Conservation (phyloP, 2,113 vertebrate genomes). For the Fregata magnificens region DNA sequence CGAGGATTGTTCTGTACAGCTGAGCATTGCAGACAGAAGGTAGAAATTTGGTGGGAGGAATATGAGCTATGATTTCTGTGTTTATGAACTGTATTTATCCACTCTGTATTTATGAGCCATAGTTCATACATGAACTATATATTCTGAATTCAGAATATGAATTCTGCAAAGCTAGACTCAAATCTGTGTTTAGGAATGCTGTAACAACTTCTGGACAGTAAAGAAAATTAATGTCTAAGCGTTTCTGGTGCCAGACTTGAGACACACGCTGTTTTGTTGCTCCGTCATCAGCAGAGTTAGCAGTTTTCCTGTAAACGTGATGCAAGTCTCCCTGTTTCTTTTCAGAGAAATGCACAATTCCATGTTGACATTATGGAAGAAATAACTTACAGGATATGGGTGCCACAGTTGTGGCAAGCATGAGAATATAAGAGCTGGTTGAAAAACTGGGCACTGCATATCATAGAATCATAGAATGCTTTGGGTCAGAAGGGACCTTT, state of each 20-base stretch:
- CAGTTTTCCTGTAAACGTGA: not conserved
- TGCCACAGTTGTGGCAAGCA: not conserved
- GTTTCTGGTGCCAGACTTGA: not conserved
- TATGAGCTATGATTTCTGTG: not conserved
- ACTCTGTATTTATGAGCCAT: not conserved
- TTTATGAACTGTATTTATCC: not conserved
- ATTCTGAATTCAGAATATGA: not conserved
- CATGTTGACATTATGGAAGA: not conserved
- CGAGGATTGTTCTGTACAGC: not conserved
- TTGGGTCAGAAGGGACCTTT: no score
- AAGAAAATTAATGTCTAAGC: not conserved
- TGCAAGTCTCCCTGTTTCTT: not conserved
- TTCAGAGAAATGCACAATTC: not conserved
- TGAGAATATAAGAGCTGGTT: not conserved
- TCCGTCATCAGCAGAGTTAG: not conserved
- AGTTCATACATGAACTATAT: not conserved
- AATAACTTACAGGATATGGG: not conserved
- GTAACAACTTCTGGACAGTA: not conserved
- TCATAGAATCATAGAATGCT: no score
- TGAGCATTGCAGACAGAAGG: not conserved
- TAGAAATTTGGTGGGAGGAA: not conserved
- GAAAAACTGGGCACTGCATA: not conserved
- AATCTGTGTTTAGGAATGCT: not conserved
- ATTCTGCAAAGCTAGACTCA: not conserved
- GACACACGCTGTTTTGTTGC: not conserved